A percentile compares a stretch with the other conserved stretches of the same genome.
These are phyloP conservation scores for Harpegnathos saltator DNA, from an alignment of 1,140 invertebrate species.

Conservation along the genomic window DNA sequence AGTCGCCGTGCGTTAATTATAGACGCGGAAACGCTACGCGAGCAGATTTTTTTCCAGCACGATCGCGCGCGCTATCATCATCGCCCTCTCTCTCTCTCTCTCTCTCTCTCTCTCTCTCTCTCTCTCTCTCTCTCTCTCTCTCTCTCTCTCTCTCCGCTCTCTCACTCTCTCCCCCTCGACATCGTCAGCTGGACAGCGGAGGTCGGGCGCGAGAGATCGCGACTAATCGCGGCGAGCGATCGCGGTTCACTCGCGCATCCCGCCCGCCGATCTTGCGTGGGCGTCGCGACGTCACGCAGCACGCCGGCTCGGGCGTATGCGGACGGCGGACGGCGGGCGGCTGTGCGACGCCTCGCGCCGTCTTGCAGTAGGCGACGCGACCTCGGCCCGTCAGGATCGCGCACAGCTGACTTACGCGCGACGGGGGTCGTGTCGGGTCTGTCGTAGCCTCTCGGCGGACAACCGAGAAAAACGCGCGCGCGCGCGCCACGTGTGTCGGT, in stretches of 20 bases:
- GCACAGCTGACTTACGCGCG: slow-evolving; percentile 4
- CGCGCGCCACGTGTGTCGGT: neutral
- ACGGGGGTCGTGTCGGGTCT: slow-evolving; percentile 55
- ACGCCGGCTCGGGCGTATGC: slow-evolving; percentile 39
- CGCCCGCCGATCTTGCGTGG: slow-evolving; percentile 40
- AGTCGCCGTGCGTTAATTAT: too few relatives aligned
- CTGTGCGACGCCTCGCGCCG: slow-evolving; percentile 55
- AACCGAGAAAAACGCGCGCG: neutral
- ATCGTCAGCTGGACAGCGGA: neutral
- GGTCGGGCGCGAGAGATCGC: slow-evolving; percentile 28
- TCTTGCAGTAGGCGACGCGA: slow-evolving; percentile 63
- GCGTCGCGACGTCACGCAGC: slow-evolving; percentile 56
- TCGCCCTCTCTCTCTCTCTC: too few relatives aligned
- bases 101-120: too few relatives aligned
- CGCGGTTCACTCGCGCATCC: slow-evolving; percentile 7
- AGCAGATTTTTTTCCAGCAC: too few relatives aligned
- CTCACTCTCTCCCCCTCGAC: neutral
- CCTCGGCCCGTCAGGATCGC: slow-evolving; percentile 61
- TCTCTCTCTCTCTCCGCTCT: neutral
- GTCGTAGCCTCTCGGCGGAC: neutral
- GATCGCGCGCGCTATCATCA: too few relatives aligned
- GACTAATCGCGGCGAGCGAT: slow-evolving; percentile 17
- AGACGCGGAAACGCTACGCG: too few relatives aligned
- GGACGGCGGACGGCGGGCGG: slow-evolving; percentile 24
- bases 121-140: neutral